Evolutionary conservation across 2,888 invertebrate genomes (phyloP).

Genomic region (Calephelis perditalis): DNA sequence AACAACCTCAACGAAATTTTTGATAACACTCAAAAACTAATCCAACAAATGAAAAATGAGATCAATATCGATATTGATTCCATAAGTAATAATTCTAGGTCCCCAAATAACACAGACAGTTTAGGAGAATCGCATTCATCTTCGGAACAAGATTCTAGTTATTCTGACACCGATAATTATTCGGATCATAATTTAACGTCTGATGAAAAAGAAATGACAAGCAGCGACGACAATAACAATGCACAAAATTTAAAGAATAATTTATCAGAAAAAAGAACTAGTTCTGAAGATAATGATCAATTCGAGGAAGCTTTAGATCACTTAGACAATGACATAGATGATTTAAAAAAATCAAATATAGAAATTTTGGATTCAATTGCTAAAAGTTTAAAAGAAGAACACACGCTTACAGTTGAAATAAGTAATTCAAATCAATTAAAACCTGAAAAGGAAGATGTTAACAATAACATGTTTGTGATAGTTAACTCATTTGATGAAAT

Average conservation of each 20-base stretch:
- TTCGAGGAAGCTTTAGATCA: constrained; percentile 73
- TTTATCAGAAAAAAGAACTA: constrained; percentile 42
- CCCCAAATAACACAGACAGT: constrained; percentile 66
- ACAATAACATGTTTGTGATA: constrained; percentile 54
- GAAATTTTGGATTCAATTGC: constrained; percentile 68
- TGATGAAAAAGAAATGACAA: constrained; percentile 53
- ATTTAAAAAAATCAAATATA: constrained; percentile 60
- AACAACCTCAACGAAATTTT: constrained; percentile 74
- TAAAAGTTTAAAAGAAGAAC: constrained; percentile 61
- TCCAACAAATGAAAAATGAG: constrained; percentile 82
- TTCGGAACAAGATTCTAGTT: constrained; percentile 66
- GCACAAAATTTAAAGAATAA: constrained; percentile 23
- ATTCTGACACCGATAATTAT: constrained; percentile 60
- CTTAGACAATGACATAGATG: constrained; percentile 55
- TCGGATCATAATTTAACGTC: constrained; percentile 54
- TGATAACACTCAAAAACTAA: constrained; percentile 78
- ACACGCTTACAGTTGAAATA: constrained; percentile 44
- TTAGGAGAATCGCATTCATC: constrained; percentile 45
- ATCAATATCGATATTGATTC: constrained; percentile 79
- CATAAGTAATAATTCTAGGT: constrained; percentile 59
- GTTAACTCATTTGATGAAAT: constrained; percentile 69
- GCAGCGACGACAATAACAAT: constrained; percentile 38
- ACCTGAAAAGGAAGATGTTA: constrained; percentile 44
- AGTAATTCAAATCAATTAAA: constrained; percentile 27
- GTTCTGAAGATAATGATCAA: constrained; percentile 69